Base-by-base conservation (phyloP, 2,113 vertebrate genomes). In the Phrynocephalus versicolor region DNA sequence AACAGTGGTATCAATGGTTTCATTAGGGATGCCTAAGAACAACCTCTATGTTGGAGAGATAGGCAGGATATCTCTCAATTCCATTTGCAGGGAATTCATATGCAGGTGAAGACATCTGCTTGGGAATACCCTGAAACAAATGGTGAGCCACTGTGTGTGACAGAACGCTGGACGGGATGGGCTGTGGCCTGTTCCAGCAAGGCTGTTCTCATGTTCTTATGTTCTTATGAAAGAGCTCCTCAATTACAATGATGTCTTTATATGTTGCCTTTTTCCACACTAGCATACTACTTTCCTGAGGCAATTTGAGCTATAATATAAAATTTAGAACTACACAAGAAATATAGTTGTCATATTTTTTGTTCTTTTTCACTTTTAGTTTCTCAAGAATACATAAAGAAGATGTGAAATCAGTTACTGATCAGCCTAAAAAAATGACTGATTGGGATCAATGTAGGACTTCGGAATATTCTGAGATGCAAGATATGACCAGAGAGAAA, bases 361-460 rank as follows among this genome's bases (percentile, higher is more conserved):
- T 58, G 10, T 37, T 58, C 35, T 23, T 78, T 78, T 79, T 90
- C n/a, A 25, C 37, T 88, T 89, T 78, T 76, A 92, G 88, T 51
- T 27, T 87, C 18, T 73, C 89, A 80, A 76, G 55, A 83, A 82
- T 65, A 27, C 55, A 9, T 41, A 60, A 87, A 27, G 37, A 83
- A 27, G 51, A 6, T 82, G 58, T n/a, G 83, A 65, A 81, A 62
- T n/a, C 73, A 69, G 10, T 74, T 57, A 12, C 76, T 83, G 80
- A 65, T 81, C 76, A 91, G 23, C 72, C 39, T 65, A 5, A 30
- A 33, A 37, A 39, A 76, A 10, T 5, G 39, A 39, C 72, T 39
- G 84, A 88, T 21, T 75, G 51, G 71, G 67, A 75, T 45, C 72
- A 60, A 45, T 65, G 27, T 67, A 76, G 12, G 9, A 90, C 19